A percentile compares a stretch with the other conserved stretches of the same genome.
Evolutionary conservation across 2,888 invertebrate genomes (phyloP).

Genomic region (Sinotaia quadrata): DNA sequence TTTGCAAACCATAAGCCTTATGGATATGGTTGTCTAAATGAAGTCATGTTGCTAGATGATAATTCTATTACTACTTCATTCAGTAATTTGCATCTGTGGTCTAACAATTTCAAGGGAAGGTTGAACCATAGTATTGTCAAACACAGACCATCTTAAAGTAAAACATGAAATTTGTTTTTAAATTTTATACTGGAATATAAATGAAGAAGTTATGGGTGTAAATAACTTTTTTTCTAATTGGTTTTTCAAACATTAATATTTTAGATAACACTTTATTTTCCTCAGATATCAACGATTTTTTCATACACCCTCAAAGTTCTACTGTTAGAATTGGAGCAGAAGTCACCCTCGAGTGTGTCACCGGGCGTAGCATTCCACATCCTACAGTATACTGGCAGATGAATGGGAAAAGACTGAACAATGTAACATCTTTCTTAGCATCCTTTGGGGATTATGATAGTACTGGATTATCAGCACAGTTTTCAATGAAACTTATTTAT

Average conservation of each 20-base stretch:
- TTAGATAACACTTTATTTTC: constrained; percentile 15
- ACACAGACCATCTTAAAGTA: no score
- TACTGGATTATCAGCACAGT: constrained; percentile 46
- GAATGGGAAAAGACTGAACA: constrained; percentile 47
- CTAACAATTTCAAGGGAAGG: no score
- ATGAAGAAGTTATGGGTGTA: background rate
- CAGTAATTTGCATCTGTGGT: no score
- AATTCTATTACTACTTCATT: no score
- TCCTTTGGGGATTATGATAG: constrained; percentile 48
- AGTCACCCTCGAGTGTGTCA: constrained; percentile 59
- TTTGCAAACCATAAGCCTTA: no score
- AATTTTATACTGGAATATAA: no score
- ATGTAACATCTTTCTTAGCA: constrained; percentile 52
- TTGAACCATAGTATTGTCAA: no score
- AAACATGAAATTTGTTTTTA: no score
- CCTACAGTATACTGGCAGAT: constrained; percentile 58
- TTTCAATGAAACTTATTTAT: constrained; percentile 53
- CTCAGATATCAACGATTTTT: constrained; percentile 62
- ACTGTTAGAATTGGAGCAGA: constrained; percentile 46
- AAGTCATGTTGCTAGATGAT: no score
- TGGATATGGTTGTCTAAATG: no score
- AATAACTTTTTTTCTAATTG: background rate
- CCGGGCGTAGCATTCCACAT: constrained; percentile 51
- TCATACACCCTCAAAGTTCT: constrained; percentile 50
- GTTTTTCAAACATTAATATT: background rate